Evolutionary conservation across 2,797 vertebrate species (phyloP), one percentile per base, ranked within the genome.

Genomic region (Pogonophryne albipinna): DNA sequence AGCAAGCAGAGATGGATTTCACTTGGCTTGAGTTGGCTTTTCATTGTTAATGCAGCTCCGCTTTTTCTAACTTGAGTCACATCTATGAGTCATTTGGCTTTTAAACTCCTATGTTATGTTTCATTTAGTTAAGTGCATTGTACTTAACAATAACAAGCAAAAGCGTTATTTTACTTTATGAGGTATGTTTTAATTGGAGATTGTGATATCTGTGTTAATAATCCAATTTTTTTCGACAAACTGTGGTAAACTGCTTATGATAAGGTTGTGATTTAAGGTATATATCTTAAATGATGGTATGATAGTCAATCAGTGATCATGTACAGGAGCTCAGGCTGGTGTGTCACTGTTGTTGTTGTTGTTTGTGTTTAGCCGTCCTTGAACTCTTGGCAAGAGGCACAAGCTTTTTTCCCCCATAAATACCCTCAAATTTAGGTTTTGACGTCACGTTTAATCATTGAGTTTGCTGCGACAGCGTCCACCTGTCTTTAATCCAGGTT

Each of bases 401-500:
- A 4, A 44, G 10, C 57, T 56, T 53, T 34, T 16, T 19, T 1
- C 46, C 23, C 16, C 38, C 20, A 56, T 78, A 80, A 90, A 86
- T 84, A 62, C 67, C 52, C 74, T 70, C 52, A 84, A 81, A 83
- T 84, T 79, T 73, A 15, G 47, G 85, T 82, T 87, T 92, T 93
- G 90, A 85, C 87, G 83, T 94, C 91, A 91, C 44, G 15, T 85
- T 90, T 83, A 82, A 79, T 83, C 63, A 65, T 79, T 76, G 66
- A 60, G 27, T 81, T 66, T 47, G 60, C 46, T 44, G n/a, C 51
- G 63, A 65, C 70, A 14, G 71, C 52, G 17, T 88, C 91, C 87
- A 91, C 89, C 89, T 90, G 92, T 75, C 76, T 85, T 63, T 88
- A 91, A 91, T 92, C 91, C 83, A 79, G 87, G 76, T 85, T 90